phyloP scores from a whole-genome alignment of 2,797 vertebrate species.

The Cetoscarus ocellatus region DNA sequence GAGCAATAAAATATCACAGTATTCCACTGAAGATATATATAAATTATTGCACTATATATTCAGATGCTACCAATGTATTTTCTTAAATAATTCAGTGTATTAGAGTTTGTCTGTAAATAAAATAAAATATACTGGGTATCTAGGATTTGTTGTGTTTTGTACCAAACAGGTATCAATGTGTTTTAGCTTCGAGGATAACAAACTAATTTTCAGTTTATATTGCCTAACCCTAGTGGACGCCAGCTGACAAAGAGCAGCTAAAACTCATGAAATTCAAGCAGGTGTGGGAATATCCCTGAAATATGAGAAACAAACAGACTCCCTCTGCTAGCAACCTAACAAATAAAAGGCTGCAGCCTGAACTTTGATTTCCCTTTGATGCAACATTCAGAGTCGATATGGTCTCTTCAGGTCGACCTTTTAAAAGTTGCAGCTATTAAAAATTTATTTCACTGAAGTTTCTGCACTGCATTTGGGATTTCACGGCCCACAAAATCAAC shows the following conservation, averaged over 20 bases:
- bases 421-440: constrained; percentile 19
- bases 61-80: no score
- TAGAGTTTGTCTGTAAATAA: no score
- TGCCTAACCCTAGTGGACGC: background rate
- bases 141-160: no score
- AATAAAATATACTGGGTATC: no score
- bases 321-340: constrained; percentile 32
- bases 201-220: no score
- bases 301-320: constrained; percentile 19
- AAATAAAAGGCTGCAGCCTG: constrained; percentile 1
- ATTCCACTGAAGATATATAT: no score
- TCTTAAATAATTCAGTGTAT: no score
- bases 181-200: no score
- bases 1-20: no score
- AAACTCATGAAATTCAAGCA: constrained; percentile 5
- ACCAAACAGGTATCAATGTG: no score
- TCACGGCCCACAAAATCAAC: background rate
- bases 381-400: constrained; percentile 5
- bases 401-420: constrained; percentile 24
- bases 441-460: constrained; percentile 17
- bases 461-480: constrained; percentile 2
- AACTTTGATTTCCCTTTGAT: constrained; percentile 18
- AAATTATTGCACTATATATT: no score
- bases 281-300: constrained; percentile 31
- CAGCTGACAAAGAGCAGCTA: background rate